A percentile compares a stretch with the other conserved stretches of the same genome.
Conservation (phyloP, 2,797 vertebrate genomes). For the Hozukius guyotensis region DNA sequence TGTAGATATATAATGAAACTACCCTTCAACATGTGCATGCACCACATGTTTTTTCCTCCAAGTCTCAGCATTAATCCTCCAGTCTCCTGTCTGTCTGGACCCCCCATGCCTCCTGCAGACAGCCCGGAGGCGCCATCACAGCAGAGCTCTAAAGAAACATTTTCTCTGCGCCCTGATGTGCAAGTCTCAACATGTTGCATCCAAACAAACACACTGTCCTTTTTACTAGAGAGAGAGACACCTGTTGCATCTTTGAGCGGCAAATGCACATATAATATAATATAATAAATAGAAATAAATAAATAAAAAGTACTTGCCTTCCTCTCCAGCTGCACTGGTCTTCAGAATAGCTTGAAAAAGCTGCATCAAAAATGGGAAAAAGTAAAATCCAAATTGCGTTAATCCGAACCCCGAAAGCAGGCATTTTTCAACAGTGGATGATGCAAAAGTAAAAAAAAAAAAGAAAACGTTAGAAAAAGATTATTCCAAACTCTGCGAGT, state of each 20-base stretch:
- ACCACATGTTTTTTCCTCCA: not conserved
- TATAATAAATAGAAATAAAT: not conserved
- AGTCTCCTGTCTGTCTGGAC: slow-evolving; percentile 60
- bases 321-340: slow-evolving; percentile 92
- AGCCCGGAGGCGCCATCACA: slow-evolving; percentile 44
- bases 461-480: not conserved
- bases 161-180: slow-evolving; percentile 32
- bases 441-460: not conserved
- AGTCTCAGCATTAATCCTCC: slow-evolving; percentile 25
- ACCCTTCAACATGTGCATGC: not conserved
- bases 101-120: slow-evolving; percentile 57
- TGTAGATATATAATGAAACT: not conserved
- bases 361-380: slow-evolving; percentile 61
- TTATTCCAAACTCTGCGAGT: slow-evolving; percentile 28
- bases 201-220: not conserved
- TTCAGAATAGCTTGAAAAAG: slow-evolving; percentile 79
- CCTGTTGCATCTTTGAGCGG: not conserved
- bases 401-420: slow-evolving; percentile 59
- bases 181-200: slow-evolving; percentile 52
- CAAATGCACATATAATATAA: not conserved
- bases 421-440: slow-evolving; percentile 50
- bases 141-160: slow-evolving; percentile 46
- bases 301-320: slow-evolving; percentile 79
- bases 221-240: not conserved
- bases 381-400: slow-evolving; percentile 75